Evolutionary conservation across 1,140 invertebrate species (phyloP), one percentile per base, ranked within the genome.

Genomic region (Pseudobourletiella spinata): DNA sequence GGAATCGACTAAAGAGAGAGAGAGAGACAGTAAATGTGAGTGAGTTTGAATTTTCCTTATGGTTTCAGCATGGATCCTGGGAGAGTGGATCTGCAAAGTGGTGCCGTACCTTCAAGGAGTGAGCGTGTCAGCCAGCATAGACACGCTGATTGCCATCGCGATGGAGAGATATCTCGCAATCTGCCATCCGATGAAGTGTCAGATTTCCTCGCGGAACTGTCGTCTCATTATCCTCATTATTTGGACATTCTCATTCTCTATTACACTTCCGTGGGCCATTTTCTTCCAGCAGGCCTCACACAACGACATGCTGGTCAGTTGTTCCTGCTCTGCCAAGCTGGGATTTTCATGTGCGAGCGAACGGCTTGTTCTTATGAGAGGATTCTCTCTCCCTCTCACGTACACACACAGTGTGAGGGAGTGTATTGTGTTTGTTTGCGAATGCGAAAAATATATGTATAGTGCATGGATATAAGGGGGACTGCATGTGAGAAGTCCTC

Each of bases 121-220:
- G 3, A 77, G 78, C 15, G 79, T 82, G 6, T 79, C 78, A 58
- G 79, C 79, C 1, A 80, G 79, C 1, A 79, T 82, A 39, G 79
- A 80, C 68, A 81, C 80, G 0, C 67, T 82, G 51, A 79, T 79
- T 26, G 80, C 79, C 46, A 79, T 82, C 43, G 79, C 80, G 4
- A 71, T 81, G n/a, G 80, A 82, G 69, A 75, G 78, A 18, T 77
- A 78, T 81, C 30, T 80, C 44, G 79, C 79, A 15, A 80, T 81
- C 22, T 80, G 79, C 68, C 76, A 74, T 64, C 77, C 78, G 22
- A 71, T 80, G 70, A 73, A 74, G 60, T 74, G 73, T 43, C 77
- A 79, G 59, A 76, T 81, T 57, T 75, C 76, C 2, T 73, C 74
- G 6, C 68, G 72, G 46, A 74, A 70, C 18, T 76, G 75, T 16